Base-by-base conservation (phyloP, 2,797 vertebrate species). In the Parauchenoglanis ngamensis region DNA sequence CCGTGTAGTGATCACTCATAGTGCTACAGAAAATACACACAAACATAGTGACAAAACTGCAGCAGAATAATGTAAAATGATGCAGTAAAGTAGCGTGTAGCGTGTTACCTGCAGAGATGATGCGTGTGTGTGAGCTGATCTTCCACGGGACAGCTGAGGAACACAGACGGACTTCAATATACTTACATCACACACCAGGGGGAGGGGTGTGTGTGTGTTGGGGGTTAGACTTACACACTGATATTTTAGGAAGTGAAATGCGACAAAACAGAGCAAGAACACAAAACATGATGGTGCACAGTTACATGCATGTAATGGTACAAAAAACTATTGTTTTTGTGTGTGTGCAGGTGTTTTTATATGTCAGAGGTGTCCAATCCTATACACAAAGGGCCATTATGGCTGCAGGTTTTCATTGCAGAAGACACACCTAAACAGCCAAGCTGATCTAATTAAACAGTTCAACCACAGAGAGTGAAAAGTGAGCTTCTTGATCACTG, bases 1-100 rank as follows among this genome's bases (percentile, higher is more conserved):
- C 96, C 0, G 90, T 98, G 96, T 98, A 98, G 95, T 96, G 97
- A 94, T 94, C 97, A 97, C 97, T 98, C 95, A 94, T 96, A 93
- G 89, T 95, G 86, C 70, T 88, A n/a, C 44, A 85, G 86, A 91
- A 84, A 80, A 73, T 49, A 88, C 78, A 75, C 75, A 54, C 40
- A 72, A 2, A 25, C 40, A 75, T 12, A 75, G 15, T 21, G 10
- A 79, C 10, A 6, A 23, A 17, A 63, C 5, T 25, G 23, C 57
- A 80, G 56, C 31, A 61, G 54, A 35, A 28, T 54, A 79, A 23
- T 5, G 57, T 61, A 7, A 35, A 79, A 57, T 57, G 21, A 35
- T 12, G 76, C 54, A 78, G 11, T 80, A 61, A 81, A 81, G 40
- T 8, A 63, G 23, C 61, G 56, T 15, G 61, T 44, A 35, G 11